Evolutionary conservation across 2,888 invertebrate species (phyloP).

Genomic region (Heliothis peltigera): DNA sequence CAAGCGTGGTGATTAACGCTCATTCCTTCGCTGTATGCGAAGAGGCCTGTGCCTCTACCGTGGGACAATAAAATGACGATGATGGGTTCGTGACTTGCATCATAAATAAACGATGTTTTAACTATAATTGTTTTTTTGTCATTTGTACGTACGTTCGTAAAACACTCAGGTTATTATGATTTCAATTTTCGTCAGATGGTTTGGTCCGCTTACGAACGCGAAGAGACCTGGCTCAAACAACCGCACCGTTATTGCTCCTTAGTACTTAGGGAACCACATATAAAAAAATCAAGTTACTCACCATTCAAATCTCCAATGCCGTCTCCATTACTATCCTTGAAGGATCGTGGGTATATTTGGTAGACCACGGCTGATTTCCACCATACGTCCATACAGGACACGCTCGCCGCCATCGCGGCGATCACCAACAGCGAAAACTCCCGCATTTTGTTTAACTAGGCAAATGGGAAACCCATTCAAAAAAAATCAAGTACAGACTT

Average conservation of each 20-base stretch:
- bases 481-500: too few relatives aligned
- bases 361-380: slow-evolving; percentile 93
- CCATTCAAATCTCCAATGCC: slow-evolving; percentile 94
- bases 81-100: neutral
- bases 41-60: too few relatives aligned
- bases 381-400: slow-evolving; percentile 85
- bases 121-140: neutral
- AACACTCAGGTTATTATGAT: too few relatives aligned
- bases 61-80: too few relatives aligned
- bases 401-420: slow-evolving; percentile 18
- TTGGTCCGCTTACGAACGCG: too few relatives aligned
- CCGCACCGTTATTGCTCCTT: too few relatives aligned
- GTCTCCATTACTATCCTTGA: slow-evolving; percentile 93
- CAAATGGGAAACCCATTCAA: neutral
- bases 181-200: too few relatives aligned
- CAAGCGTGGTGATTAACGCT: too few relatives aligned
- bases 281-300: slow-evolving; percentile 65
- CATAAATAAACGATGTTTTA: neutral
- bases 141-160: neutral
- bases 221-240: too few relatives aligned
- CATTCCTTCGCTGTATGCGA: too few relatives aligned
- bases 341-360: slow-evolving; percentile 94
- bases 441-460: slow-evolving; percentile 30
- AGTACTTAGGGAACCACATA: neutral
- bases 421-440: slow-evolving; percentile 23